Evolutionary conservation across 1,140 invertebrate genomes (phyloP).

Genomic region (Musca domestica): DNA sequence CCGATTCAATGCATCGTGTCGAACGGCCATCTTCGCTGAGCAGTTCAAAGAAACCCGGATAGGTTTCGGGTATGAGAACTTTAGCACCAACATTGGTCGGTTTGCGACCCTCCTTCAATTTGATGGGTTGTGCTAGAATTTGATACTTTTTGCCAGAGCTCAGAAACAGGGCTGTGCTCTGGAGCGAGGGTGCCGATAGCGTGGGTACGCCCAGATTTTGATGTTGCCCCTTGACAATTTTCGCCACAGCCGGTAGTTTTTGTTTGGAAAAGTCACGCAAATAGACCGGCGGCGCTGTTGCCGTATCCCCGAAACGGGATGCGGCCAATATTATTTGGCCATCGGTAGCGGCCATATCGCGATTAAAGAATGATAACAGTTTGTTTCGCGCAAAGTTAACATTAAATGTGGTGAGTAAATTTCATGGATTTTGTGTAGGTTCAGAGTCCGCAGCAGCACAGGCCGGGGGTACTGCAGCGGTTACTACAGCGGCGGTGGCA

Average conservation of each 20-base stretch:
- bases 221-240: constrained; percentile 90
- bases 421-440: constrained; percentile 41
- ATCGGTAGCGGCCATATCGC: constrained; percentile 76
- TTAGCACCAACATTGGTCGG: constrained; percentile 73
- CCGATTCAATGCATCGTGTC: constrained; percentile 84
- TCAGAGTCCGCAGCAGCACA: constrained; percentile 3
- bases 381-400: constrained; percentile 52
- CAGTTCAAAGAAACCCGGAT: constrained; percentile 90
- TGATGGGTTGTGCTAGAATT: constrained; percentile 85
- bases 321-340: constrained; percentile 80
- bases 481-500: not conserved
- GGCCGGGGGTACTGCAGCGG: constrained; percentile 1
- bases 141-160: constrained; percentile 80
- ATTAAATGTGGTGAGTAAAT: constrained; percentile 53
- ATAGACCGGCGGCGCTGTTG: constrained; percentile 42
- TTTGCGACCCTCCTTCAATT: constrained; percentile 79
- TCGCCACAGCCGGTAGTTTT: constrained; percentile 78
- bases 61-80: constrained; percentile 85
- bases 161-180: constrained; percentile 79
- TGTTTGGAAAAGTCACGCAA: constrained; percentile 65
- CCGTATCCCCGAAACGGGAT: constrained; percentile 78
- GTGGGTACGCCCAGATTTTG: constrained; percentile 83
- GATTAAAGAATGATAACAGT: constrained; percentile 52
- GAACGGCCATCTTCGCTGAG: constrained; percentile 89
- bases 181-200: constrained; percentile 75